Evolutionary conservation across 53 echinoderm and acorn worm genomes (phyloP).

Genomic region (Paracentrotus lividus): DNA sequence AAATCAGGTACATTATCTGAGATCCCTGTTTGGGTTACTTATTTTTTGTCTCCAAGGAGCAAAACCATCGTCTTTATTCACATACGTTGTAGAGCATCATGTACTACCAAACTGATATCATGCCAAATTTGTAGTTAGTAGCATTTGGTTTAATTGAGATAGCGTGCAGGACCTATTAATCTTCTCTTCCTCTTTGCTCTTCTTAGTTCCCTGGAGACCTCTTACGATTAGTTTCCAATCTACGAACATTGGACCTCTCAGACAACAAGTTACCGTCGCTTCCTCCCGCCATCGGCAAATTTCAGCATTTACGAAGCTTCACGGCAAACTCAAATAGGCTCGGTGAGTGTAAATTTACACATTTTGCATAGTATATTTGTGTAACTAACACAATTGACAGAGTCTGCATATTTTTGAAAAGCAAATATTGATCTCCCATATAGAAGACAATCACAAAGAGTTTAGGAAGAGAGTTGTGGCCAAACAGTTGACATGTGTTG

Average conservation of each 20-base stretch:
- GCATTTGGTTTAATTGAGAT: neutral
- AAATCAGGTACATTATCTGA: too few relatives aligned
- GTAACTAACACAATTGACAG: neutral
- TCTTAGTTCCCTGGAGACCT: conserved; percentile 93
- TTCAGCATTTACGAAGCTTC: conserved; percentile 85
- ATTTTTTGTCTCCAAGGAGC: too few relatives aligned
- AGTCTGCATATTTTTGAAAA: conserved; percentile 32
- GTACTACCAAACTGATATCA: neutral
- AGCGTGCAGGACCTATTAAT: conserved; percentile 35
- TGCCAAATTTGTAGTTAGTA: conserved; percentile 15
- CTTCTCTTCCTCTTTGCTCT: conserved; percentile 31
- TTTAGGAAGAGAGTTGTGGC: conserved; percentile 3
- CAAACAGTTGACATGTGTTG: conserved; percentile 12
- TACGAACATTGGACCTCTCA: conserved; percentile 94
- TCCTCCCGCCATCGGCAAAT: conserved; percentile 81
- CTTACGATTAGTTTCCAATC: conserved; percentile 82
- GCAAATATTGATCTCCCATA: neutral
- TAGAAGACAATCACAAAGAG: neutral
- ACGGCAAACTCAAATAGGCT: conserved; percentile 90
- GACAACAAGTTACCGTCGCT: conserved; percentile 87
- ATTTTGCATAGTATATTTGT: neutral
- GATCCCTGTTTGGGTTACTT: too few relatives aligned
- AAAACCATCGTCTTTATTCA: neutral
- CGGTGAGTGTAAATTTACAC: conserved; percentile 77
- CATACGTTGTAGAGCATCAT: neutral